Conservation (phyloP, 2,113 vertebrate genomes). For the Ginglymostoma cirratum region DNA sequence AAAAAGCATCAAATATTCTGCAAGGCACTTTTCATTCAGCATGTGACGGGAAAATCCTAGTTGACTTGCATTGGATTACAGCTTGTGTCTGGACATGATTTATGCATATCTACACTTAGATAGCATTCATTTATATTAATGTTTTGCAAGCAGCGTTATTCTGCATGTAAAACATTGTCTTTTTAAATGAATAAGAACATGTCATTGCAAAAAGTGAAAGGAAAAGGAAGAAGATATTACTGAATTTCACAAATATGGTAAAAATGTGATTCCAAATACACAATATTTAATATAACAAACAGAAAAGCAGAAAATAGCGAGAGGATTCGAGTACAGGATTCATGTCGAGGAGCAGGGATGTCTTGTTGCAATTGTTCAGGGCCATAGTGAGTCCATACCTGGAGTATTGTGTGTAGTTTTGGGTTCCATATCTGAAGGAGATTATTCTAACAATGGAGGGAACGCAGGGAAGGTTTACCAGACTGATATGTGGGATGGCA, state of each 20-base stretch:
- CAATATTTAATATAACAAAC: not conserved
- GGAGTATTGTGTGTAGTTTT: too few relatives aligned
- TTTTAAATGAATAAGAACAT: not conserved
- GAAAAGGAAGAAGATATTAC: not conserved
- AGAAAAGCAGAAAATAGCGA: not conserved
- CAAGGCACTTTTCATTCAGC: conserved; percentile 30
- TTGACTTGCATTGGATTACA: not conserved
- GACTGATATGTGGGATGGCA: too few relatives aligned
- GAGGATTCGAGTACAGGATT: too few relatives aligned
- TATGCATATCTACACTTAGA: not conserved
- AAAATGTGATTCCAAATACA: not conserved
- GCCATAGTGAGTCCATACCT: too few relatives aligned
- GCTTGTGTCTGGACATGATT: not conserved
- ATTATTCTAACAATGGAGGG: too few relatives aligned
- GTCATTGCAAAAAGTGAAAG: not conserved
- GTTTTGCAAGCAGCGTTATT: not conserved
- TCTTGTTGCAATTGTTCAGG: too few relatives aligned
- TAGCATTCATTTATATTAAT: not conserved
- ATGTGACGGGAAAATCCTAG: conserved; percentile 26
- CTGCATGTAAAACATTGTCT: not conserved
- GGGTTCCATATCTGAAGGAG: too few relatives aligned
- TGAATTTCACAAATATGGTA: not conserved
- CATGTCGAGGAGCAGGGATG: too few relatives aligned
- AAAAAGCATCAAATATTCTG: conserved; percentile 46
- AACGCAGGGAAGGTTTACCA: too few relatives aligned